Base-by-base conservation (phyloP, 2,888 invertebrate species). In the Protula sp. region DNA sequence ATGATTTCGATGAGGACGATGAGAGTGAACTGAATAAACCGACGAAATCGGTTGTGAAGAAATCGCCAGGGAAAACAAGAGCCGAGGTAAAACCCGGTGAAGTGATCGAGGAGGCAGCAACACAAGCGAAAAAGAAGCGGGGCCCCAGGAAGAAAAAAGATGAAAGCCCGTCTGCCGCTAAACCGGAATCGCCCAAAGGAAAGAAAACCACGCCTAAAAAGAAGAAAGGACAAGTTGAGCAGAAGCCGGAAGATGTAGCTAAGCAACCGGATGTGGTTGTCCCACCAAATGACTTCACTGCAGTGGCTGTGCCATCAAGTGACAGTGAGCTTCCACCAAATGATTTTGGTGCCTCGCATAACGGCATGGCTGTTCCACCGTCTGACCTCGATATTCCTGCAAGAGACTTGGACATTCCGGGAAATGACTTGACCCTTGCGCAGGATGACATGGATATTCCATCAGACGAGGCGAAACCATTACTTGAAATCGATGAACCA, bases 1-100 rank as follows among this genome's bases (percentile, higher is more conserved):
- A 53, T 53, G 53, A 53, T n/a, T 53, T 53, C 53, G 22, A 53
- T 38, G 38, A 38, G 19, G 38, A 38, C 9, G 38, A 38, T 38
- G 19, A 19, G 9, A n/a, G n/a, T n/a, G n/a, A n/a, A n/a, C n/a
- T n/a, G n/a, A n/a, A n/a, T n/a, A n/a, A n/a, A n/a, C 9, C 9
- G 9, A 38, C 38, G 19, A 38, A 19, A 14, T 9, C 19, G 38
- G 9, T 14, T 9, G 38, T 38, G 9, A 9, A 38, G 38, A 38
- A 38, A 38, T 38, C 38, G 9, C 38, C 38, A 9, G 38, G 38
- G 19, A 9, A 19, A 38, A n/a, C n/a, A n/a, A n/a, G n/a, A n/a
- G n/a, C n/a, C n/a, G n/a, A n/a, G n/a, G n/a, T n/a, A n/a, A n/a
- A n/a, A n/a, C n/a, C n/a, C n/a, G n/a, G n/a, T n/a, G n/a, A n/a